Conservation (phyloP, 2,797 vertebrate species). For the Semaprochilodus insignis region DNA sequence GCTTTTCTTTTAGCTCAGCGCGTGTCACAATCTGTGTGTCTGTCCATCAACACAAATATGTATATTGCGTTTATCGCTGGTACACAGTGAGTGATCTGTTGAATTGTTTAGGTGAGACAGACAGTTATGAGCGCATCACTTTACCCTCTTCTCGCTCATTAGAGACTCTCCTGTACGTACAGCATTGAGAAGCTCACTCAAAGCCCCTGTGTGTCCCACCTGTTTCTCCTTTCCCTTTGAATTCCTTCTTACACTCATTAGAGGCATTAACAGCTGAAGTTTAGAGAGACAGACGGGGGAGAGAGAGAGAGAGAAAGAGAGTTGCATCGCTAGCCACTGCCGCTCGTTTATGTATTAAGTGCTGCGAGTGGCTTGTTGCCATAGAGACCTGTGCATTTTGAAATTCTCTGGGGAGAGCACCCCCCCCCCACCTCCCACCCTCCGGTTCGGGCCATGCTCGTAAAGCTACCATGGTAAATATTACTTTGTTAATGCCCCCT, state of each 20-base stretch:
- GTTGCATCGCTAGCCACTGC: constrained; percentile 28
- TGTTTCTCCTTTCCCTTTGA: constrained; percentile 29
- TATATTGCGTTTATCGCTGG: too few relatives aligned
- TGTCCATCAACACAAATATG: too few relatives aligned
- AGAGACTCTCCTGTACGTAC: not conserved
- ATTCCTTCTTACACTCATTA: constrained; percentile 40
- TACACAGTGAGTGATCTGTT: too few relatives aligned
- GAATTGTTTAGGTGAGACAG: too few relatives aligned
- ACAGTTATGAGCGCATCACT: not conserved
- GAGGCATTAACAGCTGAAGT: constrained; percentile 37
- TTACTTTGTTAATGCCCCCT: constrained; percentile 15
- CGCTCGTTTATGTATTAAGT: constrained; percentile 40
- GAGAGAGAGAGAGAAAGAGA: constrained; percentile 22
- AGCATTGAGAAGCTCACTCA: not conserved
- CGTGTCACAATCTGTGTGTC: too few relatives aligned
- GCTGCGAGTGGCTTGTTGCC: constrained; percentile 45
- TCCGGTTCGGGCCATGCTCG: constrained; percentile 7
- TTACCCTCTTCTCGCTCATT: not conserved
- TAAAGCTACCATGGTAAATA: constrained; percentile 6
- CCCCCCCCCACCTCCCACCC: not conserved
- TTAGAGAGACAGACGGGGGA: constrained; percentile 5
- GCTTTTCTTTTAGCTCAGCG: too few relatives aligned
- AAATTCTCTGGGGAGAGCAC: constrained; percentile 32
- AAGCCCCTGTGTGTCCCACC: not conserved
- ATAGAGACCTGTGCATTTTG: constrained; percentile 44